Conservation (phyloP, 2,113 vertebrate species). For the Noctilio leporinus region DNA sequence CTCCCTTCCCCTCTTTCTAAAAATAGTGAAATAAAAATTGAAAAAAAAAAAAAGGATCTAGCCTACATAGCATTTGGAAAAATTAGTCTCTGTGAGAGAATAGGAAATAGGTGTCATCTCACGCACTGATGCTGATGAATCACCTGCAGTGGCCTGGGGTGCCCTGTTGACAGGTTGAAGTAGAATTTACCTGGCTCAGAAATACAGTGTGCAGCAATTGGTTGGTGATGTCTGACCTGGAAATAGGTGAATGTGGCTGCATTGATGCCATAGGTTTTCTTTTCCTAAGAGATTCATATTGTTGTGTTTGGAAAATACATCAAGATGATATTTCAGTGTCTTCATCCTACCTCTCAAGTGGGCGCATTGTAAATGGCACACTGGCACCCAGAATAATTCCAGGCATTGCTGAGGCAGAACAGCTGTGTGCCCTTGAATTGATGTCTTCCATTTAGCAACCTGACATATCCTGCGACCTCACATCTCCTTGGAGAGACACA, state of each 20-base stretch:
- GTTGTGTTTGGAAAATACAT: constrained; percentile 17
- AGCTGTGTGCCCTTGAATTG: neutral
- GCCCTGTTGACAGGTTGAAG: neutral
- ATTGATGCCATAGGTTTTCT: neutral
- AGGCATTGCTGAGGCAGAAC: neutral
- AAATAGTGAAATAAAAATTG: too few species aligned
- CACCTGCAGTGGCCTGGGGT: neutral
- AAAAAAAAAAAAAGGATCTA: too few species aligned
- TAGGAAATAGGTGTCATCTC: neutral
- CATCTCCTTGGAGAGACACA: neutral
- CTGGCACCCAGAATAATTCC: neutral
- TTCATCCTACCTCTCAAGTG: neutral
- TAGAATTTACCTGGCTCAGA: neutral
- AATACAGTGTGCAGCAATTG: neutral
- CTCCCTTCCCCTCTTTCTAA: too few species aligned
- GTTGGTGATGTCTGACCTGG: neutral
- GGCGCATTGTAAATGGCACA: neutral
- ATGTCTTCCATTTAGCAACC: neutral
- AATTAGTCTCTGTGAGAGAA: neutral
- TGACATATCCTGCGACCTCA: neutral
- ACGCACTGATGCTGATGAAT: neutral
- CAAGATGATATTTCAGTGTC: neutral
- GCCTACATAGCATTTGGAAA: neutral
- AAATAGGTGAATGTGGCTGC: neutral
- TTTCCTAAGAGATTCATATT: neutral